phyloP scores from a whole-genome alignment of 2,888 invertebrate species.

The Mesorhabditis spiculigera region DNA sequence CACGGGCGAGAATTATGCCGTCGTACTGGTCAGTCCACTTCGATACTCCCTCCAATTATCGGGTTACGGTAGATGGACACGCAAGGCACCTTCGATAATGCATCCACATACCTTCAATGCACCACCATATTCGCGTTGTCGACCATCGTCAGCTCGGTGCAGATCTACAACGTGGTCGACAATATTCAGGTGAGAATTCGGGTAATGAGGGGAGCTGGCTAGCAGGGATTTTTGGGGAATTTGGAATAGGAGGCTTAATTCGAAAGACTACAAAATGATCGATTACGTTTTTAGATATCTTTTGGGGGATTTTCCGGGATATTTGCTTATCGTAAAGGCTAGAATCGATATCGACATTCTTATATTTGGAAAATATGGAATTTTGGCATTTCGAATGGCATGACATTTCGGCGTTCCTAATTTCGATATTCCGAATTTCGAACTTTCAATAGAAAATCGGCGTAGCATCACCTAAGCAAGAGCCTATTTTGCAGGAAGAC shows the following conservation, averaged over 20 bases:
- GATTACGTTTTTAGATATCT: too few species aligned
- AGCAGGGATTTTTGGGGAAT: background rate
- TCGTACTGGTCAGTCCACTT: constrained; percentile 36
- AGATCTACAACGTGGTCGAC: constrained; percentile 89
- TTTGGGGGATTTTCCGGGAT: too few species aligned
- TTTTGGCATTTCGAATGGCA: too few species aligned
- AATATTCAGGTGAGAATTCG: constrained; percentile 72
- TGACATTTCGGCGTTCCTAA: background rate
- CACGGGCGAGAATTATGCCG: constrained; percentile 50
- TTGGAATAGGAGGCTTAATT: background rate
- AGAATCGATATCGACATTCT: background rate
- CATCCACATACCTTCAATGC: constrained; percentile 81
- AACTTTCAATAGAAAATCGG: background rate
- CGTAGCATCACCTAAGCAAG: background rate
- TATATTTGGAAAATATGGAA: background rate
- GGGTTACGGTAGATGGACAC: constrained; percentile 82
- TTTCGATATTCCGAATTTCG: background rate
- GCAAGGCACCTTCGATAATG: constrained; percentile 92
- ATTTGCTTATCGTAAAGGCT: too few species aligned
- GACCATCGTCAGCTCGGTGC: constrained; percentile 93
- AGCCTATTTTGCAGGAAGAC: constrained; percentile 69
- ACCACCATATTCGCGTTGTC: constrained; percentile 96
- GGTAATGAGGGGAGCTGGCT: background rate
- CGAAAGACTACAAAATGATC: background rate
- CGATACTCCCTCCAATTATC: background rate